These are phyloP conservation scores for Yponomeuta sedellus DNA, from an alignment of 2,888 invertebrate genomes.

Conservation along the genomic window DNA sequence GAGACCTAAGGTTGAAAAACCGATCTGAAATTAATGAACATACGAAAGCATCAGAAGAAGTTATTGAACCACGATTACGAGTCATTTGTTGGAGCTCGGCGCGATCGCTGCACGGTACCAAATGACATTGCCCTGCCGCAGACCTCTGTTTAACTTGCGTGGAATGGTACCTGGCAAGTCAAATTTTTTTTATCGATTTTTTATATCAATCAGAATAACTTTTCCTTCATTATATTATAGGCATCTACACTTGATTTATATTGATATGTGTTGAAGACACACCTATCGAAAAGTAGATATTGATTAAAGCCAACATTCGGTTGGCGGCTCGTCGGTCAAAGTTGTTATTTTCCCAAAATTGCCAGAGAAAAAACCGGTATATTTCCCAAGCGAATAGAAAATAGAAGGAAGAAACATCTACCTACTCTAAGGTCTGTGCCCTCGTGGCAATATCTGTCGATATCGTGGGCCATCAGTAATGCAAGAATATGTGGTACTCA, in stretches of 20 bases:
- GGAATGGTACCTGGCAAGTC: neutral
- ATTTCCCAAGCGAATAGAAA: too few relatives aligned
- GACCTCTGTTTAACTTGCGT: neutral
- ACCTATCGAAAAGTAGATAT: too few relatives aligned
- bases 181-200: too few relatives aligned
- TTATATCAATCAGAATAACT: neutral
- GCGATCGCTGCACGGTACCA: neutral
- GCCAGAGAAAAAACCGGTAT: too few relatives aligned
- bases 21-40: neutral
- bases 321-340: too few relatives aligned
- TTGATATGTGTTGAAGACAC: too few relatives aligned
- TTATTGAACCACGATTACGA: neutral
- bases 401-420: too few relatives aligned
- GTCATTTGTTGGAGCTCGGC: neutral
- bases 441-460: neutral
- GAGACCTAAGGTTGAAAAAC: neutral
- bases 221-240: neutral
- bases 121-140: neutral
- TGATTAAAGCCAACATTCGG: too few relatives aligned
- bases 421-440: neutral
- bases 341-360: too few relatives aligned
- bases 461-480: neutral
- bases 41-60: neutral
- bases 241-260: neutral
- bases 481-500: slow-evolving; percentile 45